Evolutionary conservation across 92 coral and sea anemone species (phyloP).

Genomic region (Zoanthus gigantus): DNA sequence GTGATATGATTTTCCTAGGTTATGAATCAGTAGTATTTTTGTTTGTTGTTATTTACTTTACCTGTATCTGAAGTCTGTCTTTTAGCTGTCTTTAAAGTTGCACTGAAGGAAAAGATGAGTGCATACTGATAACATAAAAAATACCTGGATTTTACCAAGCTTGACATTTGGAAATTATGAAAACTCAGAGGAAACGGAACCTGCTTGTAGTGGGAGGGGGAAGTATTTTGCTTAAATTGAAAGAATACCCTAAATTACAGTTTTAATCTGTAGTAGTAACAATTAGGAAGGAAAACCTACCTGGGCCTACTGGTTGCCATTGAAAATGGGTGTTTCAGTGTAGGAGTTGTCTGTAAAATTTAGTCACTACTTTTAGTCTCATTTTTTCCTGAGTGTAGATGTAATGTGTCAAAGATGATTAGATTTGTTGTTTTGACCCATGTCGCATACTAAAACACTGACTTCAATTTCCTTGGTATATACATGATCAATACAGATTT

Average conservation of each 20-base stretch:
- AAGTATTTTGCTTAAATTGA: not conserved
- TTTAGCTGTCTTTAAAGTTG: constrained; percentile 1
- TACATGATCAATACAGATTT: constrained; percentile 63
- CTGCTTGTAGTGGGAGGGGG: not conserved
- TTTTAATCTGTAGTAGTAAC: not conserved
- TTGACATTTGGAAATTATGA: constrained; percentile 7
- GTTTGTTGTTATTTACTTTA: constrained; percentile 28
- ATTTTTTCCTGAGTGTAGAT: constrained; percentile 14
- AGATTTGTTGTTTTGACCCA: not conserved
- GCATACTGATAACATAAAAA: constrained; percentile 12
- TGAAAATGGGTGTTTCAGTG: not conserved
- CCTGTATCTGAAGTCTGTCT: constrained; percentile 30
- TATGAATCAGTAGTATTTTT: constrained; percentile 27
- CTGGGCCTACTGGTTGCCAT: constrained; percentile 15
- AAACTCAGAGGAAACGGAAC: not conserved
- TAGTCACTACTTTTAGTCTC: constrained; percentile 17
- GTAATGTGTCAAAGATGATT: constrained; percentile 12
- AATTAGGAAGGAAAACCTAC: not conserved
- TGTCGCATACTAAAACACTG: constrained; percentile 24
- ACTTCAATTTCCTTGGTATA: constrained; percentile 54
- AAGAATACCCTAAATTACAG: not conserved
- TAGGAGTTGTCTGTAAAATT: constrained; percentile 8
- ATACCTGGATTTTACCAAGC: constrained; percentile 24
- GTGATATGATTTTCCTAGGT: constrained; percentile 1
- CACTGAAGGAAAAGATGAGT: constrained; percentile 32